Conservation (phyloP, 2,888 invertebrate genomes). For the Drosophila histrio region DNA sequence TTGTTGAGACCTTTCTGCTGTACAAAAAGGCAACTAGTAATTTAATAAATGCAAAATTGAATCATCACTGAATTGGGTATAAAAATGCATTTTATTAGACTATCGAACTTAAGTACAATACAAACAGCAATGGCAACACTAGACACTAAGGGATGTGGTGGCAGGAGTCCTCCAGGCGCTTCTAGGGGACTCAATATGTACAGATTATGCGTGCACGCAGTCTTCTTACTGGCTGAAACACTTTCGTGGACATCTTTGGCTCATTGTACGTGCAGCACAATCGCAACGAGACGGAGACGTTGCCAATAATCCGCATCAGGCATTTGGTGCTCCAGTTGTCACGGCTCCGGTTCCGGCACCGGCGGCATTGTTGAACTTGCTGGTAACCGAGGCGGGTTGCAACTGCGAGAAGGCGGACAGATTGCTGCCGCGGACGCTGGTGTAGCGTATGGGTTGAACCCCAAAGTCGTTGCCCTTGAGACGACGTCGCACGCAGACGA, state of each 20-base stretch:
- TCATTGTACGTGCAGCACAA: slow-evolving; percentile 55
- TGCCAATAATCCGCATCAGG: slow-evolving; percentile 37
- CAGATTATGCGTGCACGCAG: slow-evolving; percentile 56
- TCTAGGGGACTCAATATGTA: slow-evolving; percentile 29
- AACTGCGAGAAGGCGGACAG: slow-evolving; percentile 77
- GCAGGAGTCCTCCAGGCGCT: slow-evolving; percentile 17
- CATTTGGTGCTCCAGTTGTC: slow-evolving; percentile 63
- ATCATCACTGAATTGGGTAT: slow-evolving; percentile 2
- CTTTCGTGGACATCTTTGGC: slow-evolving; percentile 79
- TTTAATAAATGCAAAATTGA: neutral
- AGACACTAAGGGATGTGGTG: slow-evolving; percentile 58
- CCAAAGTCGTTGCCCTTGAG: slow-evolving; percentile 81
- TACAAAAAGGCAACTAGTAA: slow-evolving; percentile 12
- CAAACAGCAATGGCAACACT: slow-evolving; percentile 68
- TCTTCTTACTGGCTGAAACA: slow-evolving; percentile 51
- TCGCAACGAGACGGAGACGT: neutral
- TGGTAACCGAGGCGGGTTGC: slow-evolving; percentile 58
- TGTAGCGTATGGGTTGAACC: slow-evolving; percentile 82
- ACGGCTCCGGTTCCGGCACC: slow-evolving; percentile 15
- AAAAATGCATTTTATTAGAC: slow-evolving; percentile 53
- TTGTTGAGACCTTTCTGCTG: slow-evolving; percentile 13
- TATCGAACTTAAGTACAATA: slow-evolving; percentile 71
- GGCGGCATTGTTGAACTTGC: slow-evolving; percentile 59
- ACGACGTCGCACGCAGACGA: slow-evolving; percentile 80
- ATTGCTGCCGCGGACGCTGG: slow-evolving; percentile 82